Percentiles rank a stretch among this genome's conserved stretches.
Conservation (phyloP, 2,888 invertebrate genomes). For the Ramazzottius varieornatus region DNA sequence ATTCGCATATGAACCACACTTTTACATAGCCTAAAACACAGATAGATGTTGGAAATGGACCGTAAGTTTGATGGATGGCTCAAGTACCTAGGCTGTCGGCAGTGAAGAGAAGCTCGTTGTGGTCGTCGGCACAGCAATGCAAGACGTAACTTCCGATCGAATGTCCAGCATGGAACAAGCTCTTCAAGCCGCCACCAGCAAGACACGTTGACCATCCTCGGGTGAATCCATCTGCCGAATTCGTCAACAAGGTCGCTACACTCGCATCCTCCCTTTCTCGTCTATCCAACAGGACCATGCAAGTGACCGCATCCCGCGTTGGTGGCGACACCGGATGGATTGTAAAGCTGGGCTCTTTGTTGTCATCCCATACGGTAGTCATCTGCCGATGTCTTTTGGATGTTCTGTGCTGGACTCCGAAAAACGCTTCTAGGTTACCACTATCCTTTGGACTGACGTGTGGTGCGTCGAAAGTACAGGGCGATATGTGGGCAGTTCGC, state of each 20-base stretch:
- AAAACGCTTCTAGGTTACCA: neutral
- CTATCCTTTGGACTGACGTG: neutral
- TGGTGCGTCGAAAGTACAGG: neutral
- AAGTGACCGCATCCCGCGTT: conserved; percentile 10
- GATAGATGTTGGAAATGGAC: too few species aligned
- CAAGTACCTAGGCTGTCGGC: conserved; percentile 18
- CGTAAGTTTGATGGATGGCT: too few species aligned
- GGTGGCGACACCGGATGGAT: neutral
- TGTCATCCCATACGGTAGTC: neutral
- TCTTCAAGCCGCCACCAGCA: conserved; percentile 41
- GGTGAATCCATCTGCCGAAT: conserved; percentile 41
- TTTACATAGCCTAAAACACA: neutral
- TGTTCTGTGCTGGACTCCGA: neutral
- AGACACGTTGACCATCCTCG: conserved; percentile 62
- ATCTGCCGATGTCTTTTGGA: neutral
- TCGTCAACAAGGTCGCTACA: conserved; percentile 39
- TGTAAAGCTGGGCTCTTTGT: neutral
- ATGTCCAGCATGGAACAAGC: conserved; percentile 41
- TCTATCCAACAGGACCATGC: conserved; percentile 36
- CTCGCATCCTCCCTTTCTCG: conserved; percentile 30
- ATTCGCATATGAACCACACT: neutral
- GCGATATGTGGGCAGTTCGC: neutral
- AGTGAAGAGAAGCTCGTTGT: conserved; percentile 36
- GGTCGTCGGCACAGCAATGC: conserved; percentile 39
- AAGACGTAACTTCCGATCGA: conserved; percentile 32